Base-by-base conservation (phyloP, 2,888 invertebrate genomes). In the Dicranocentrus wangi region DNA sequence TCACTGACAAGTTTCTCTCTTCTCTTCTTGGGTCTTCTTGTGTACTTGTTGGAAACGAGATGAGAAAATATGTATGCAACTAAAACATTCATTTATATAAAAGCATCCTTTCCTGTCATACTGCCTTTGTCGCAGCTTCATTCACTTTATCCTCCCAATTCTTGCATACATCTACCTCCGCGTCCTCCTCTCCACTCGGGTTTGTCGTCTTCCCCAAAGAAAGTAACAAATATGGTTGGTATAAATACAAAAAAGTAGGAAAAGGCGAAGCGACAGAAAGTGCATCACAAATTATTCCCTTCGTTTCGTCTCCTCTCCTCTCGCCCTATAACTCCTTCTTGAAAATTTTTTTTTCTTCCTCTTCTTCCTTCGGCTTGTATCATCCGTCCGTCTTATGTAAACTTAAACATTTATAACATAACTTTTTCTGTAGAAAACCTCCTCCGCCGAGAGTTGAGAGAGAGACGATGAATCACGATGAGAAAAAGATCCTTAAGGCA, bases 201-300 rank as follows among this genome's bases (percentile, higher is more conserved):
- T 17, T 13, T 63, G 51, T 72, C 63, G 47, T 32, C 72, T 63
- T 32, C 15, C 7, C 32, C n/a, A 63, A 39, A 51, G 61, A 47
- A 63, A 63, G 51, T 63, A 63, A 63, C 61, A 63, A 63, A 72
- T 43, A 60, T 25, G 32, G 25, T 10, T 32, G 65, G 25, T 42
- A 70, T 70, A 70, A 43, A 60, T 70, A 70, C 60, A 58, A 39
- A n/a, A 39, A 55, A 47, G 39, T 21, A 43, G 42, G 32, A 32
- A 55, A 69, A 53, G 68, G 13, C 51, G 61, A 63, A 43, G 72
- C 63, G 63, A 70, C 70, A 72, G 61, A 72, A 72, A 72, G 63
- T 72, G 72, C 63, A 72, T 72, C 72, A 72, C 72, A 72, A 72
- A 72, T 72, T 72, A 72, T 63, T 72, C 39, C 61, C 72, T 72